Evolutionary conservation across 2,113 vertebrate species (phyloP).

Genomic region (Furnarius figulus): DNA sequence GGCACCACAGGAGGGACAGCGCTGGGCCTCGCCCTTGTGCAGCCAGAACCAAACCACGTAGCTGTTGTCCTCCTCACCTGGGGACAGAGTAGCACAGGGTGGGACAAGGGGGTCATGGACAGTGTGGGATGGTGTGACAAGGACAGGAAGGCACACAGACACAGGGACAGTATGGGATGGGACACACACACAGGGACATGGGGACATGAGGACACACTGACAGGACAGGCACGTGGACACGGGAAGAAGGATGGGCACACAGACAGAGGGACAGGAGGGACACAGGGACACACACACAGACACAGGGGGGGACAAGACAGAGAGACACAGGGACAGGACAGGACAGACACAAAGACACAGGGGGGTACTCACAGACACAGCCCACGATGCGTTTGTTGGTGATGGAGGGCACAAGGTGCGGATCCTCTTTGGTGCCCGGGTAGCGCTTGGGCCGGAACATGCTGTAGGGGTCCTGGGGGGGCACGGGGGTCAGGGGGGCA

Average conservation of each 20-base stretch:
- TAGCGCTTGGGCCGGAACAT: slow-evolving; percentile 80
- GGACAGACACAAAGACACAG: no score
- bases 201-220: no score
- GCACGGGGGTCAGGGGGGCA: not conserved
- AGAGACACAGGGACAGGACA: no score
- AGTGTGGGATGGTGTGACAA: not conserved
- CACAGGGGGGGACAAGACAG: slow-evolving; percentile 71
- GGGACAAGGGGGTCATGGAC: no score
- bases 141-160: not conserved
- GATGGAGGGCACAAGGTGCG: slow-evolving; percentile 87
- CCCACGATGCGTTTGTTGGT: slow-evolving; percentile 86
- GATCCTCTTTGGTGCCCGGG: slow-evolving; percentile 84
- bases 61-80: slow-evolving; percentile 91
- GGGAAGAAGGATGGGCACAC: no score
- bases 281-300: no score
- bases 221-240: no score
- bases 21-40: slow-evolving; percentile 84
- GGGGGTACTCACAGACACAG: no score
- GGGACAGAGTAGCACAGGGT: not conserved
- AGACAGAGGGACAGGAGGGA: no score
- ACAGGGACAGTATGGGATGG: not conserved
- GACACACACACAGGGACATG: no score
- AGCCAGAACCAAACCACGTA: slow-evolving; percentile 88
- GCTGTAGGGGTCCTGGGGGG: slow-evolving; percentile 83
- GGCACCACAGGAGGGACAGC: slow-evolving; percentile 86